Percentiles rank a stretch among this genome's conserved stretches.
These are phyloP conservation scores for Scaptomyza caliginosa DNA, from an alignment of 2,888 invertebrate genomes.

Conservation along the genomic window DNA sequence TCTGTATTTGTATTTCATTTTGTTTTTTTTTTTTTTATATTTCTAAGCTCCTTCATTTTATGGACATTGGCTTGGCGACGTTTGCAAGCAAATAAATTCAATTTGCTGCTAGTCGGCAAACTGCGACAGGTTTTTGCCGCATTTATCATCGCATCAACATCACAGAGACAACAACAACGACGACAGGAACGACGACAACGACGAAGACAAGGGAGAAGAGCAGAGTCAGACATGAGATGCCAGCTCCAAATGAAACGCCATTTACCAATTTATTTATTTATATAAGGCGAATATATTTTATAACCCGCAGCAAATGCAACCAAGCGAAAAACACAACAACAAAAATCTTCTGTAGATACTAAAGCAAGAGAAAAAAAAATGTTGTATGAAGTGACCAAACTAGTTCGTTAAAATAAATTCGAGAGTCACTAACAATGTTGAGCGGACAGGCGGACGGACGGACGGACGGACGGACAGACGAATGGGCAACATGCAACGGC, in stretches of 20 bases:
- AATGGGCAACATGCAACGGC: conserved; percentile 68
- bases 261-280: conserved; percentile 81
- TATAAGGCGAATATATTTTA: conserved; percentile 80
- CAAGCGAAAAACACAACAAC: conserved; percentile 28
- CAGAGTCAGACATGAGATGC: conserved; percentile 36
- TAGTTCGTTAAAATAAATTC: conserved; percentile 83
- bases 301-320: conserved; percentile 73
- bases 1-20: conserved; percentile 34
- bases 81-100: conserved; percentile 75
- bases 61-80: conserved; percentile 50
- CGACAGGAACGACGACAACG: conserved; percentile 5
- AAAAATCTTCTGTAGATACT: conserved; percentile 23
- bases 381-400: conserved; percentile 81
- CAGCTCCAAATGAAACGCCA: conserved; percentile 78
- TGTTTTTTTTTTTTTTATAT: conserved; percentile 13
- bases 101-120: conserved; percentile 69
- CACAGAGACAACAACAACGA: conserved; percentile 20
- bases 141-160: conserved; percentile 76
- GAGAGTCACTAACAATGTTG: conserved; percentile 78
- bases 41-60: conserved; percentile 38
- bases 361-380: conserved; percentile 53
- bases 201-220: neutral
- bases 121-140: conserved; percentile 77
- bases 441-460: conserved; percentile 26
- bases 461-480: conserved; percentile 21